Conservation (phyloP, 2,113 vertebrate genomes). For the Camelus bactrianus region DNA sequence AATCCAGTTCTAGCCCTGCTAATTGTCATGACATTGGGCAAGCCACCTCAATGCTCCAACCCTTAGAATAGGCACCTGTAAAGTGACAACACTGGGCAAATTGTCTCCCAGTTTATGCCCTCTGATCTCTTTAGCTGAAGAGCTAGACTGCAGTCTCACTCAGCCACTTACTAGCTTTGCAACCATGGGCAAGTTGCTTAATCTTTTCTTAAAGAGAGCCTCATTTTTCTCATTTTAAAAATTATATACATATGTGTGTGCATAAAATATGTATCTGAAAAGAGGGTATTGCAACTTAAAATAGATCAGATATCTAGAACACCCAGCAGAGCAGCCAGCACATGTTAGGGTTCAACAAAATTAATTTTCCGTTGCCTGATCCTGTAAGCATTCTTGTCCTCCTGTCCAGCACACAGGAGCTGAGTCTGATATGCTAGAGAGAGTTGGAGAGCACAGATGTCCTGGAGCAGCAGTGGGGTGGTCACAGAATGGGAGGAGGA, state of each 20-base stretch:
- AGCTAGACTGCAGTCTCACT: background rate
- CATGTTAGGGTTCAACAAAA: background rate
- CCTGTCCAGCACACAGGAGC: background rate
- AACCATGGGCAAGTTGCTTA: background rate
- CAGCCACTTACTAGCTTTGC: background rate
- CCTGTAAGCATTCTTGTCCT: background rate
- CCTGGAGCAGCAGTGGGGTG: background rate
- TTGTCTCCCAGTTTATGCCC: background rate
- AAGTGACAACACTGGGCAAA: background rate
- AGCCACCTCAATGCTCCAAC: background rate
- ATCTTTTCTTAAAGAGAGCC: background rate
- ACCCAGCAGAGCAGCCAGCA: background rate
- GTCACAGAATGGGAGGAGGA: background rate
- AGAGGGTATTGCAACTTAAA: background rate
- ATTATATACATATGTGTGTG: background rate
- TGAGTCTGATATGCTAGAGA: background rate
- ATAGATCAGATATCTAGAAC: too few relatives aligned
- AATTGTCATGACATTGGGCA: background rate
- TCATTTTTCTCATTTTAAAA: constrained; percentile 18
- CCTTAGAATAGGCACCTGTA: background rate
- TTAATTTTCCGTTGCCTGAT: background rate
- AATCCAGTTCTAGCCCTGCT: background rate
- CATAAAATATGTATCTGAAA: background rate
- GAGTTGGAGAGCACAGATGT: background rate
- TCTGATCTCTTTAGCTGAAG: background rate